These are phyloP conservation scores for Scarus forsteni DNA, from an alignment of 2,797 vertebrate species.

Conservation along the genomic window DNA sequence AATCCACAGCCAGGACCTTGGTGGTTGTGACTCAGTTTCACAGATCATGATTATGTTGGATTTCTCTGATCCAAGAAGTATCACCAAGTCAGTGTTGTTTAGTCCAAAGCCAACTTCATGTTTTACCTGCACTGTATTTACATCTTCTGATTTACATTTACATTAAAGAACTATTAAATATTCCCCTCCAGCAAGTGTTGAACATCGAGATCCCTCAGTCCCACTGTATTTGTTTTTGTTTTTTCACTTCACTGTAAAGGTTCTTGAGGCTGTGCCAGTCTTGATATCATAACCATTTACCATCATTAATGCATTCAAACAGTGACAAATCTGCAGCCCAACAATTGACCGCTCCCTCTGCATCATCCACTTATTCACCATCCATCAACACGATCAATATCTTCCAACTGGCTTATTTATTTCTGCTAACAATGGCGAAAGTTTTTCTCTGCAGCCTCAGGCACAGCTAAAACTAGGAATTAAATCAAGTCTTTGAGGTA, in stretches of 20 bases:
- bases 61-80: too few species aligned
- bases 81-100: too few species aligned
- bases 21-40: too few species aligned
- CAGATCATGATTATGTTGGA: too few species aligned
- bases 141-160: too few species aligned
- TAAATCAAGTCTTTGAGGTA: too few species aligned
- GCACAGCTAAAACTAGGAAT: background rate
- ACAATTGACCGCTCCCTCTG: background rate
- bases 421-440: background rate
- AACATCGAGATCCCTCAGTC: background rate
- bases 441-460: conserved; percentile 8
- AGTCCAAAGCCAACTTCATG: too few species aligned
- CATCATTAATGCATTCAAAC: background rate
- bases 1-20: too few species aligned
- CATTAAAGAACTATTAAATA: too few species aligned
- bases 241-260: background rate
- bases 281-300: conserved; percentile 3
- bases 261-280: background rate
- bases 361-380: background rate
- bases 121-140: too few species aligned
- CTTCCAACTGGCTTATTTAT: background rate
- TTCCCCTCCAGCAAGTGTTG: background rate
- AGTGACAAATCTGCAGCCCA: background rate
- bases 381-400: conserved; percentile 1
- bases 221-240: background rate